Conservation (phyloP, 2,113 vertebrate species). For the Clarias gariepinus region DNA sequence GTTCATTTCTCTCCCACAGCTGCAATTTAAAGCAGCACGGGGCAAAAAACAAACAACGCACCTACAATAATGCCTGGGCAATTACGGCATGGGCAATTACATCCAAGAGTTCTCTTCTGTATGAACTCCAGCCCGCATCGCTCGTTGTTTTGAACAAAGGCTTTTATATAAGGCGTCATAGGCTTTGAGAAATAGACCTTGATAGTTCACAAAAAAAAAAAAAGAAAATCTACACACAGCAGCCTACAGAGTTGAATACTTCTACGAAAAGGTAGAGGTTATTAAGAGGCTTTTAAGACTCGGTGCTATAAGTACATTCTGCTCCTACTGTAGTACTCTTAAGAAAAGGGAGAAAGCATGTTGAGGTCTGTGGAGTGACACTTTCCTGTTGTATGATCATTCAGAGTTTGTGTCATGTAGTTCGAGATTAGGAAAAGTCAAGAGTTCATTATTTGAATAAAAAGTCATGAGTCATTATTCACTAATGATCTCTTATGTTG, state of each 20-base stretch:
- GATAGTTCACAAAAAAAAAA: not conserved
- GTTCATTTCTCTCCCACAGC: not conserved
- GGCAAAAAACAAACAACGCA: not conserved
- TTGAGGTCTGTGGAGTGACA: not conserved
- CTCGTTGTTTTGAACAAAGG: not conserved
- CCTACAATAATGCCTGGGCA: not conserved
- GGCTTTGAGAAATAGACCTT: not conserved
- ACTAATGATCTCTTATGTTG: not conserved
- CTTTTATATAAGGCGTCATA: not conserved
- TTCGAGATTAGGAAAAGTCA: not conserved
- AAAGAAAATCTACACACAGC: not conserved
- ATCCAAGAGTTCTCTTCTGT: not conserved
- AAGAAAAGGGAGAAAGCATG: not conserved
- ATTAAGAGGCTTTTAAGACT: not conserved
- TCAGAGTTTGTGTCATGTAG: not conserved
- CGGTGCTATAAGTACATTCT: not conserved
- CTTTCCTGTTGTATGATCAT: not conserved
- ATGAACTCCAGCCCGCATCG: not conserved
- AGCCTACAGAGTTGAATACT: not conserved
- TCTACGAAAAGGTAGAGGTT: not conserved
- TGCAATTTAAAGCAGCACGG: constrained; percentile 22
- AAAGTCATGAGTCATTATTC: not conserved
- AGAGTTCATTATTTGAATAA: not conserved
- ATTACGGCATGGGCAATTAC: not conserved
- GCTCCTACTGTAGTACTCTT: not conserved